Percentiles rank a stretch among this genome's conserved stretches.
These are phyloP conservation scores for Gymnothorax javanicus DNA, from an alignment of 2,797 vertebrate genomes.

Conservation along the genomic window DNA sequence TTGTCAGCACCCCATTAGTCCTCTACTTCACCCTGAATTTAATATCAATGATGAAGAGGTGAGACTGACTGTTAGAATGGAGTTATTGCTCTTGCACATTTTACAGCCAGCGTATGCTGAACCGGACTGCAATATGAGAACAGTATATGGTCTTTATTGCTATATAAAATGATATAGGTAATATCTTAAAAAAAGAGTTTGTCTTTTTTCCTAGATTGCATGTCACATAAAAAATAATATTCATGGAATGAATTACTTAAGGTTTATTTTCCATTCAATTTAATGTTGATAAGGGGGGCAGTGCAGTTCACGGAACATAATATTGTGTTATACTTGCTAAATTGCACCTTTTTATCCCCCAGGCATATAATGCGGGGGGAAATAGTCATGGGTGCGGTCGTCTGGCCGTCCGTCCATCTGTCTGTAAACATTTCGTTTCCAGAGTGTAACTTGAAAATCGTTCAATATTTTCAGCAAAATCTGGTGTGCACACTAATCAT, in stretches of 20 bases:
- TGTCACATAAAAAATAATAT: neutral
- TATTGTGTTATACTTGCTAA: neutral
- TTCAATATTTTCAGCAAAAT: too few relatives aligned
- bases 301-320: neutral
- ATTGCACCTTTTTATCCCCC: neutral
- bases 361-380: too few relatives aligned
- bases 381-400: too few relatives aligned
- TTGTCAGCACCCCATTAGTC: slow-evolving; percentile 11
- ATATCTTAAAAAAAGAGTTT: neutral
- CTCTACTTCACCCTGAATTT: neutral
- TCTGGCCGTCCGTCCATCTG: too few relatives aligned
- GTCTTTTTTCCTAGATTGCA: neutral
- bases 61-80: neutral
- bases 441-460: too few relatives aligned
- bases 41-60: neutral
- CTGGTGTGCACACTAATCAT: too few relatives aligned
- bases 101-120: neutral
- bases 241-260: neutral
- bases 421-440: too few relatives aligned
- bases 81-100: neutral
- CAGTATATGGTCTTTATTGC: neutral
- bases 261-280: neutral
- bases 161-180: neutral
- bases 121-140: neutral
- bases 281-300: neutral